Base-by-base conservation (phyloP, 2,797 vertebrate species). In the Linurgus olivaceus region DNA sequence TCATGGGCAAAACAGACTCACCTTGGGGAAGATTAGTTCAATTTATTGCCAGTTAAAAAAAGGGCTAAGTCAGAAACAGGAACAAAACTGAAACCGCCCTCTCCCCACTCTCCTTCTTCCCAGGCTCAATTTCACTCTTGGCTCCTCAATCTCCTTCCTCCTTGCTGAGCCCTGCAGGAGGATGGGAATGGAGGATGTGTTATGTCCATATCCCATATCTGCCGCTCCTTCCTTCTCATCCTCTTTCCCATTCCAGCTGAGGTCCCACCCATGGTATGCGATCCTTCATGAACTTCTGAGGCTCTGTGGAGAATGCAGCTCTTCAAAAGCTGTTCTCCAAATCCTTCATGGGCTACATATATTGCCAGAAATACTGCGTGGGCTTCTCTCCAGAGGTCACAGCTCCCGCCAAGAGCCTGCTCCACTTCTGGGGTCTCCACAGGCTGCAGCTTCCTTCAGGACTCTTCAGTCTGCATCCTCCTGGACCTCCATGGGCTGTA, bases 161-260 rank as follows among this genome's bases (percentile, higher is more conserved):
- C 19, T 4, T 13, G 1, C 17, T 24, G 20, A 80, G 13, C 0
- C 0, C 25, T 35, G 8, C 42, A 48, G 33, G 26, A 21, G 0
- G 5, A 59, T 38, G 29, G 16, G 33, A 51, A 38, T 2, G 4
- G 20, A 7, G 5, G 5, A 14, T 21, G 9, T 4, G 6, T 9
- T n/a, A 17, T 18, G 14, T 52, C 57, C 19, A 7, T 57, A 51
- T 38, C 28, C 17, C 0, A 0, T 42, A 31, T 61, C 31, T 77
- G 26, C 8, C 8, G 9, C 23, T 55, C 19, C 70, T 76, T 63
- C 40, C 11, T 51, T 48, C 28, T 94, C 24, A 24, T 2, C 3
- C 16, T 42, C 20, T 63, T 83, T 7, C 10, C 6, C 3, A 33
- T 76, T 79, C 18, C 48, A 42, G 3, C 31, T 38, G 50, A 68